phyloP scores from a whole-genome alignment of 2,888 invertebrate species.

The Seladonia tumulorum region DNA sequence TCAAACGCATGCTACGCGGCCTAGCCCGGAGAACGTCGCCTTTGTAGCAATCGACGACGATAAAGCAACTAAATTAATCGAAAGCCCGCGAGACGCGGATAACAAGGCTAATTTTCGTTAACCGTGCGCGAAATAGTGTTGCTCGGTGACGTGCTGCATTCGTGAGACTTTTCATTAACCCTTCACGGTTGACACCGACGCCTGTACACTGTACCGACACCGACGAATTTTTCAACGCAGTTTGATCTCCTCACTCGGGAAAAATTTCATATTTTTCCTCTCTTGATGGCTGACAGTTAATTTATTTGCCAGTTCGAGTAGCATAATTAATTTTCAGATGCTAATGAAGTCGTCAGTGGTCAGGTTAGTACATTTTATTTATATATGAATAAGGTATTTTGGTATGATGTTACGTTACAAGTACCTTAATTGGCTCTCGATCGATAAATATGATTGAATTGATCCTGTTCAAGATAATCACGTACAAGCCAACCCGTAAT shows the following conservation, averaged over 20 bases:
- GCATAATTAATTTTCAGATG: not conserved
- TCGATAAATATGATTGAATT: slow-evolving; percentile 24
- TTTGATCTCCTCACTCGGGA: not conserved
- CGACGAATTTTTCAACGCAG: no score
- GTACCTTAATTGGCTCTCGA: not conserved
- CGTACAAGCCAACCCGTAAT: not conserved
- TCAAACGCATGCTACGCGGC: slow-evolving; percentile 67
- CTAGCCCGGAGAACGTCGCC: slow-evolving; percentile 8
- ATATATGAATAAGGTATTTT: slow-evolving; percentile 24
- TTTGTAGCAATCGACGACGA: slow-evolving; percentile 51
- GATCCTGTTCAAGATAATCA: slow-evolving; percentile 18
- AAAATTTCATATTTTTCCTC: not conserved
- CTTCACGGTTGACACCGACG: not conserved
- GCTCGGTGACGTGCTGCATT: not conserved
- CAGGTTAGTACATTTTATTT: not conserved
- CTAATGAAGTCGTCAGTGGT: not conserved
- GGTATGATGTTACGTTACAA: not conserved
- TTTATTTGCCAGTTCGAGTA: not conserved
- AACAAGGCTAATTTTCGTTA: slow-evolving; percentile 29
- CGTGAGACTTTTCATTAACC: not conserved
- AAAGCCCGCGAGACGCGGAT: slow-evolving; percentile 66
- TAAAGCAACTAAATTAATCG: slow-evolving; percentile 75
- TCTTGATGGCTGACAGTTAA: not conserved
- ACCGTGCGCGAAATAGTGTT: not conserved
- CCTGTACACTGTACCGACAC: no score